Conservation (phyloP, 2,888 invertebrate species). For the Galerucella pusilla region DNA sequence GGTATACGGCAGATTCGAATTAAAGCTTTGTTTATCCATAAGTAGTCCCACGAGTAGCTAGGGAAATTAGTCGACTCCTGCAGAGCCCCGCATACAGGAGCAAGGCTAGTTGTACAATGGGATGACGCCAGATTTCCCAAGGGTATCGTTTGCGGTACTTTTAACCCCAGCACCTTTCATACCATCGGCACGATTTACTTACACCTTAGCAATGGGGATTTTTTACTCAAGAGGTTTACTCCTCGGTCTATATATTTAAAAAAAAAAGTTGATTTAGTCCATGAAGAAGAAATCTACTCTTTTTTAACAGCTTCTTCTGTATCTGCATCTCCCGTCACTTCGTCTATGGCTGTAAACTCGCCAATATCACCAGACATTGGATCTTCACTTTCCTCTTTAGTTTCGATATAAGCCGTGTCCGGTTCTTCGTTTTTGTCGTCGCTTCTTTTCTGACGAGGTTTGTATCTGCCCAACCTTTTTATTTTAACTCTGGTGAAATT, state of each 20-base stretch:
- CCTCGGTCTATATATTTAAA: slow-evolving; percentile 20
- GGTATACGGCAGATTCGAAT: slow-evolving; percentile 10
- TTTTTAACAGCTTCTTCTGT: slow-evolving; percentile 6
- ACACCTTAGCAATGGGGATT: slow-evolving; percentile 41
- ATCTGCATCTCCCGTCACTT: slow-evolving; percentile 9
- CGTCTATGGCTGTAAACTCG: slow-evolving; percentile 21
- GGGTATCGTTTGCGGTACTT: slow-evolving; percentile 39
- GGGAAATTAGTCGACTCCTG: slow-evolving; percentile 37
- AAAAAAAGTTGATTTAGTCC: too few species aligned
- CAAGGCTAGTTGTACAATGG: slow-evolving; percentile 37
- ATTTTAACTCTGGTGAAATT: slow-evolving; percentile 37
- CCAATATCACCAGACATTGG: slow-evolving; percentile 13
- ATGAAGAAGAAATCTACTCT: neutral
- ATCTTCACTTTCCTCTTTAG: slow-evolving; percentile 10
- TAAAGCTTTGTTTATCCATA: slow-evolving; percentile 27
- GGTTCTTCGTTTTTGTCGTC: slow-evolving; percentile 21
- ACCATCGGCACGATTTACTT: slow-evolving; percentile 37
- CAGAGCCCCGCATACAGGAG: slow-evolving; percentile 41
- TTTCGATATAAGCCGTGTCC: slow-evolving; percentile 19
- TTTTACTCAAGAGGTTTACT: slow-evolving; percentile 39
- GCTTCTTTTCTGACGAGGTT: slow-evolving; percentile 28
- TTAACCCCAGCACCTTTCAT: slow-evolving; percentile 39
- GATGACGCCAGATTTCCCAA: slow-evolving; percentile 36
- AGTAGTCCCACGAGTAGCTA: slow-evolving; percentile 39
- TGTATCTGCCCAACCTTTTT: slow-evolving; percentile 33